Conservation (phyloP, 2,888 invertebrate genomes). For the Zeuzera pyrina region DNA sequence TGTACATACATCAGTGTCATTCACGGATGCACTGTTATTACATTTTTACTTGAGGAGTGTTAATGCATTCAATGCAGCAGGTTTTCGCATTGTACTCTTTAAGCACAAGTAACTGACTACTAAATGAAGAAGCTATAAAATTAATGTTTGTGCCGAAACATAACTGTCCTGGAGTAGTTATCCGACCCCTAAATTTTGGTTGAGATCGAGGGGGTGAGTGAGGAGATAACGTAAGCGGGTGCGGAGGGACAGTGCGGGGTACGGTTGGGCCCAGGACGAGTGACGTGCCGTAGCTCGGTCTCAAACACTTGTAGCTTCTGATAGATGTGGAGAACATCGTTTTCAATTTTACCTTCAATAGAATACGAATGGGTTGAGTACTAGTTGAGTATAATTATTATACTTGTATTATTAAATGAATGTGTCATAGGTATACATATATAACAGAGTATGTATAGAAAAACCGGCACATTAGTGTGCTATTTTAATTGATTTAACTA, state of each 20-base stretch:
- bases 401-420: too few species aligned
- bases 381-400: constrained; percentile 11
- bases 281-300: constrained; percentile 3
- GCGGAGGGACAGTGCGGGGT: neutral
- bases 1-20: too few species aligned
- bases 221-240: constrained; percentile 1
- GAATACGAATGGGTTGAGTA: constrained; percentile 10
- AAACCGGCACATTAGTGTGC: too few species aligned
- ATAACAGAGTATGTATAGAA: too few species aligned
- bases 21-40: too few species aligned
- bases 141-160: constrained; percentile 7
- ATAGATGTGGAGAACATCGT: constrained; percentile 11
- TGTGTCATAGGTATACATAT: too few species aligned
- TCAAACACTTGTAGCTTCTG: constrained; percentile 19
- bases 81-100: too few species aligned
- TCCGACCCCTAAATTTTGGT: constrained; percentile 10
- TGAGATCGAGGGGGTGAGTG: constrained; percentile 9
- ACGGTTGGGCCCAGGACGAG: constrained; percentile 5
- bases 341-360: constrained; percentile 15
- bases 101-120: too few species aligned
- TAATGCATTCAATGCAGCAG: too few species aligned
- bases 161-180: constrained; percentile 7
- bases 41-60: too few species aligned
- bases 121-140: too few species aligned
- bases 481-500: too few species aligned